These are phyloP conservation scores for Catagonus wagneri DNA, from an alignment of 2,113 vertebrate genomes.

Conservation along the genomic window DNA sequence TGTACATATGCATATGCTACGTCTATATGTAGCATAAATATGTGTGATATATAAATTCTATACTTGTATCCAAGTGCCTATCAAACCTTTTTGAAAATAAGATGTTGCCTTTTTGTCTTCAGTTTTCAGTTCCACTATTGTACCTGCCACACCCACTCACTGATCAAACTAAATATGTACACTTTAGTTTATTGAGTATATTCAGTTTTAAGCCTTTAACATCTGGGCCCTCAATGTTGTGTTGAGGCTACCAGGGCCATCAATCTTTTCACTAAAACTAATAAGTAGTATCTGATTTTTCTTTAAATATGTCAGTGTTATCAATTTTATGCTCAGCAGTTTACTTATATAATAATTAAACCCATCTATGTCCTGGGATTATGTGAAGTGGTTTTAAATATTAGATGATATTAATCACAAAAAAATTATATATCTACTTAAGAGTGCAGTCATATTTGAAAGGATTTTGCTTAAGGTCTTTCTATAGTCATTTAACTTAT, in stretches of 20 bases:
- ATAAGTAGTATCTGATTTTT: not conserved
- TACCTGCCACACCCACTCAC: not conserved
- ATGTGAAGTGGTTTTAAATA: not conserved
- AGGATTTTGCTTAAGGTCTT: constrained; percentile 12
- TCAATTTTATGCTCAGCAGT: not conserved
- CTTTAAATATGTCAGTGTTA: not conserved
- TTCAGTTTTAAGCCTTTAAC: not conserved
- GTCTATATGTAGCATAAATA: not conserved
- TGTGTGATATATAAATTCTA: not conserved
- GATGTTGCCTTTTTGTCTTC: not conserved
- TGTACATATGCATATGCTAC: no score
- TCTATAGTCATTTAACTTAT: not conserved
- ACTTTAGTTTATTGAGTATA: not conserved
- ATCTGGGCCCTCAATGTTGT: not conserved
- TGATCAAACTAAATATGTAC: not conserved
- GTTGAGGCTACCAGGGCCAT: not conserved
- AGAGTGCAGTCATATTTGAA: not conserved
- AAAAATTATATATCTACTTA: not conserved
- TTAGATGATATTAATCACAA: not conserved
- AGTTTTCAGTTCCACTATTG: not conserved
- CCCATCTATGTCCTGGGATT: not conserved
- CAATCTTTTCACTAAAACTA: not conserved
- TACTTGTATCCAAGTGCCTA: not conserved
- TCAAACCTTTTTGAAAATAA: not conserved
- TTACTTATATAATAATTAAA: not conserved